phyloP scores from a whole-genome alignment of 2,888 invertebrate genomes.

The Ypsolopha sequella region DNA sequence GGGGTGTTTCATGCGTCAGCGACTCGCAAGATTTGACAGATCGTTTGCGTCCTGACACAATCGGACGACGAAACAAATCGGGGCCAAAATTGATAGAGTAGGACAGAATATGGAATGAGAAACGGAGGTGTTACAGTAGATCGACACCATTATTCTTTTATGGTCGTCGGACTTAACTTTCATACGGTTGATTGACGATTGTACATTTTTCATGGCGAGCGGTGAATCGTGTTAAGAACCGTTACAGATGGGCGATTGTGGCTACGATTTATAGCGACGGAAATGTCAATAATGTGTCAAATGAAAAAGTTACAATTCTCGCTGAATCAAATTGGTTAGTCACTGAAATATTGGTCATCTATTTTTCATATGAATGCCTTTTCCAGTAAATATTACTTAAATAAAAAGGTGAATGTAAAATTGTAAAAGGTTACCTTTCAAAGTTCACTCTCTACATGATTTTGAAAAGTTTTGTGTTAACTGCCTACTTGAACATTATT shows the following conservation, averaged over 20 bases:
- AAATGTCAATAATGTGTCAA: background rate
- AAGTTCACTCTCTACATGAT: too few relatives aligned
- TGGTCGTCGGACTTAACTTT: slow-evolving; percentile 20
- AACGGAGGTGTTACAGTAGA: slow-evolving; percentile 23
- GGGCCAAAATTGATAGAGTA: slow-evolving; percentile 33
- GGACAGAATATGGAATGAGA: slow-evolving; percentile 31
- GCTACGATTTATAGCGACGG: slow-evolving; percentile 26
- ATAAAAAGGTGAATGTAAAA: too few relatives aligned
- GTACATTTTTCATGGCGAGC: slow-evolving; percentile 44
- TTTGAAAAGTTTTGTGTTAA: too few relatives aligned
- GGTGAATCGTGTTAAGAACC: slow-evolving; percentile 17
- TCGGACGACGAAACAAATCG: slow-evolving; percentile 21
- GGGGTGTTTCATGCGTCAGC: background rate
- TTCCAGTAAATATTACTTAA: too few relatives aligned
- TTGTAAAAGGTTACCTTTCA: too few relatives aligned
- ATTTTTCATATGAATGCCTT: too few relatives aligned
- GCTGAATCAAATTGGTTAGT: too few relatives aligned
- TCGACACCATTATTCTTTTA: slow-evolving; percentile 27
- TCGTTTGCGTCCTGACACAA: background rate
- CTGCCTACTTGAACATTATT: too few relatives aligned
- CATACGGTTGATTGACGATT: slow-evolving; percentile 32
- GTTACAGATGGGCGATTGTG: slow-evolving; percentile 1
- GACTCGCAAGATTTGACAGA: background rate
- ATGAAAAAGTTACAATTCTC: too few relatives aligned
- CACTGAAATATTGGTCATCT: too few relatives aligned